Conservation (phyloP, 2,888 invertebrate genomes). For the Chymomyza caudatula region DNA sequence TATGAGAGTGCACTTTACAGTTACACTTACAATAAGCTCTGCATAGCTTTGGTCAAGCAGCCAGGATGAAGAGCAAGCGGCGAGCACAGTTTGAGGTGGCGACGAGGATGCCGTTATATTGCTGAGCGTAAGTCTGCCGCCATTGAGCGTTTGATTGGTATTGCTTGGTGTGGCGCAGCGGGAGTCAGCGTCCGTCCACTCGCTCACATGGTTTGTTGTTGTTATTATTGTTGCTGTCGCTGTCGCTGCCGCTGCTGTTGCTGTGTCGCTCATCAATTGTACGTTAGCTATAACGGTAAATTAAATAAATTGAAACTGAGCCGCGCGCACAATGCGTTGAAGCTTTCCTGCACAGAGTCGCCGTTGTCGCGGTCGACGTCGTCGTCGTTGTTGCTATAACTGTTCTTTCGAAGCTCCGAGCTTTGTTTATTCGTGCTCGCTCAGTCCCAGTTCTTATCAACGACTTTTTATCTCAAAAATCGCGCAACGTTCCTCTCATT, state of each 20-base stretch:
- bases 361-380: not conserved
- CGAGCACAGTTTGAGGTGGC: not conserved
- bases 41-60: constrained; percentile 51
- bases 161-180: constrained; percentile 36
- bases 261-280: constrained; percentile 54
- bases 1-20: constrained; percentile 8
- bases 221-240: constrained; percentile 12
- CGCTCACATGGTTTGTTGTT: constrained; percentile 25
- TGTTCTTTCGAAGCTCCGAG: constrained; percentile 45
- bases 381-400: not conserved
- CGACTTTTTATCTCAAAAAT: constrained; percentile 58
- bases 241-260: constrained; percentile 12
- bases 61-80: constrained; percentile 24
- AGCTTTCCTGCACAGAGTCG: constrained; percentile 34
- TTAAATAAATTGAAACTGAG: constrained; percentile 67
- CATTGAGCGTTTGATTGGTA: not conserved
- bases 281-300: constrained; percentile 63
- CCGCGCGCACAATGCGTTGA: constrained; percentile 34
- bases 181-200: constrained; percentile 31
- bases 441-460: constrained; percentile 50
- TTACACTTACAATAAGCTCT: constrained; percentile 49
- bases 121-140: not conserved
- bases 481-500: constrained; percentile 36
- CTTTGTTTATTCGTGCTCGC: constrained; percentile 46
- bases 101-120: not conserved